Conservation (phyloP, 2,888 invertebrate species). For the Theodoxus fluviatilis region DNA sequence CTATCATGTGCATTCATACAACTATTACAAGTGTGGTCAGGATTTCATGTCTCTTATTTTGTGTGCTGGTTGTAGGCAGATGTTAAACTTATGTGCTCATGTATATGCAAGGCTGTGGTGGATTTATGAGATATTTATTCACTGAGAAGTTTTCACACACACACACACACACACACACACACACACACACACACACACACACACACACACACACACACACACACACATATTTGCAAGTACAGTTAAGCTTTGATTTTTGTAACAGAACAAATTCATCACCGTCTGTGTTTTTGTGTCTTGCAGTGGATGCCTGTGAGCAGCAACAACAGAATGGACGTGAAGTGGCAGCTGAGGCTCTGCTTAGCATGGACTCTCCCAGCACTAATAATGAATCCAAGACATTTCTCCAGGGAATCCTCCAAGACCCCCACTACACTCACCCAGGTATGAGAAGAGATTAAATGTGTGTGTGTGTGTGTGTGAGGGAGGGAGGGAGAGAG, state of each 20-base stretch:
- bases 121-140: too few relatives aligned
- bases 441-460: too few relatives aligned
- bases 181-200: conserved; percentile 20
- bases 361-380: conserved; percentile 57
- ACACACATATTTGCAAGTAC: not conserved
- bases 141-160: not conserved
- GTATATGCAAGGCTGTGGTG: too few relatives aligned
- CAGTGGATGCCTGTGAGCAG: conserved; percentile 62
- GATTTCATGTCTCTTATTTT: too few relatives aligned
- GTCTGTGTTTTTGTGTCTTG: conserved; percentile 27
- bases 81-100: too few relatives aligned
- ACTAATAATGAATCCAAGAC: conserved; percentile 53
- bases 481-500: too few relatives aligned
- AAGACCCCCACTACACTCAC: conserved; percentile 34
- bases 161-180: not conserved
- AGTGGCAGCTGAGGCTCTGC: conserved; percentile 54
- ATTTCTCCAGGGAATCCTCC: conserved; percentile 54
- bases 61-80: too few relatives aligned
- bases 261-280: not conserved
- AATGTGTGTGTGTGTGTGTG: too few relatives aligned
- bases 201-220: conserved; percentile 7
- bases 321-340: conserved; percentile 52
- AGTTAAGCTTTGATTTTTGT: not conserved
- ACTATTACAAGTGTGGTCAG: too few relatives aligned
- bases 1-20: too few relatives aligned